Percentiles rank a stretch among this genome's conserved stretches.
Conservation (phyloP, 2,797 vertebrate species). For the Gorsachius magnificus region DNA sequence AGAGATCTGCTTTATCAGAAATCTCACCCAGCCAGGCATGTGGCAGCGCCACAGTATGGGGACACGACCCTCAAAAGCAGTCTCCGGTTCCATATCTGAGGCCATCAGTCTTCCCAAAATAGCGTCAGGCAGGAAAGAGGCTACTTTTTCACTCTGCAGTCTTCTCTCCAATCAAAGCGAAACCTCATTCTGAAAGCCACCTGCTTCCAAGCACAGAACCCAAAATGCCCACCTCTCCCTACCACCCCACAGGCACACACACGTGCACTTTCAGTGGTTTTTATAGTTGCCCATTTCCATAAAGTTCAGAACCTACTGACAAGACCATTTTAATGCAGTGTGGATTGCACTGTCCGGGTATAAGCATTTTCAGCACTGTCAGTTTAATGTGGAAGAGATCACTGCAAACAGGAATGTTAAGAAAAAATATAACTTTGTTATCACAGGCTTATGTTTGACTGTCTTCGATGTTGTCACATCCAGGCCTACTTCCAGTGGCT, state of each 20-base stretch:
- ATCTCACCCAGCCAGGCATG: not conserved
- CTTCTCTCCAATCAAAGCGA: not conserved
- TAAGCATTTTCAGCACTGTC: not conserved
- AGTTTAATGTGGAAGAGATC: not conserved
- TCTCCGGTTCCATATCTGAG: not conserved
- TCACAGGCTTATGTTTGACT: not conserved
- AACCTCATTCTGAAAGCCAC: conserved; percentile 21
- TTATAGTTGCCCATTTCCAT: not conserved
- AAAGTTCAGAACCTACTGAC: not conserved
- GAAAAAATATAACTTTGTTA: not conserved
- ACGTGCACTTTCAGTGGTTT: not conserved
- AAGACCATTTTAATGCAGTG: not conserved
- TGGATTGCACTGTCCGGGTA: not conserved
- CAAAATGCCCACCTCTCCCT: not conserved
- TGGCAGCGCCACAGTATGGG: rapidly evolving
- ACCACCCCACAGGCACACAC: not conserved
- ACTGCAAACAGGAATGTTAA: not conserved
- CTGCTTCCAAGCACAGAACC: not conserved
- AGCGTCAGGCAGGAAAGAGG: not conserved
- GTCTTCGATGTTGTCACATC: not conserved
- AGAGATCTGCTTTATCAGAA: not conserved
- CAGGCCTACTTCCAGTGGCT: not conserved
- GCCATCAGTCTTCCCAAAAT: not conserved
- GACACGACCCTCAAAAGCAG: not conserved
- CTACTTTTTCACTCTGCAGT: not conserved